phyloP scores from a whole-genome alignment of 2,888 invertebrate species.

The Nephrotoma guestfalica region DNA sequence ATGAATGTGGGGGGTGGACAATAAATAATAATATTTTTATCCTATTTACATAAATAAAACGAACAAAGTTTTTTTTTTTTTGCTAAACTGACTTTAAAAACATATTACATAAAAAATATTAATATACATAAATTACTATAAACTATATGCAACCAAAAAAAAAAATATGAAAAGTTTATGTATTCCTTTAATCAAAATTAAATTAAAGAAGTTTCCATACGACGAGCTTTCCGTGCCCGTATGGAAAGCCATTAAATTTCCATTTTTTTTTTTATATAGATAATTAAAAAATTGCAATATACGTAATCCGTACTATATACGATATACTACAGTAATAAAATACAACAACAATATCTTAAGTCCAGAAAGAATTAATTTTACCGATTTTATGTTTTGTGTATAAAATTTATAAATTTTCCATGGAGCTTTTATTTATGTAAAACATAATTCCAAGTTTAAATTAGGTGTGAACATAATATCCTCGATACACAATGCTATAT shows the following conservation, averaged over 20 bases:
- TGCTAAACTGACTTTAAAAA: not conserved
- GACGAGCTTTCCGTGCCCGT: not conserved
- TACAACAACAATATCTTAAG: not conserved
- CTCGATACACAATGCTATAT: not conserved
- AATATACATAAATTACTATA: not conserved
- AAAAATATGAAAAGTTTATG: not conserved
- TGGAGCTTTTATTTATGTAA: not conserved
- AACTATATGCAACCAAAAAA: not conserved
- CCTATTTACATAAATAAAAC: not conserved
- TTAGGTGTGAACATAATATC: not conserved
- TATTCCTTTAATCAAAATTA: not conserved
- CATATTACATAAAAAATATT: not conserved
- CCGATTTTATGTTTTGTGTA: not conserved
- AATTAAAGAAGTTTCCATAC: not conserved
- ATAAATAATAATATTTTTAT: not conserved
- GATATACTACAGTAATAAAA: not conserved
- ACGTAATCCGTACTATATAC: not conserved
- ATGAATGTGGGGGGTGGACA: not conserved
- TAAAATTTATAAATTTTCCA: not conserved
- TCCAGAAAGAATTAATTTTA: not conserved
- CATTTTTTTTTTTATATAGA: not conserved
- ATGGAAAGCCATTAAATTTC: not conserved
- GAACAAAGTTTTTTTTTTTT: not conserved
- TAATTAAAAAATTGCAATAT: not conserved
- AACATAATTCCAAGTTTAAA: not conserved